Evolutionary conservation across 1,140 invertebrate species (phyloP), one percentile per base, ranked within the genome.

Genomic region (Brachionus paranguensis): DNA sequence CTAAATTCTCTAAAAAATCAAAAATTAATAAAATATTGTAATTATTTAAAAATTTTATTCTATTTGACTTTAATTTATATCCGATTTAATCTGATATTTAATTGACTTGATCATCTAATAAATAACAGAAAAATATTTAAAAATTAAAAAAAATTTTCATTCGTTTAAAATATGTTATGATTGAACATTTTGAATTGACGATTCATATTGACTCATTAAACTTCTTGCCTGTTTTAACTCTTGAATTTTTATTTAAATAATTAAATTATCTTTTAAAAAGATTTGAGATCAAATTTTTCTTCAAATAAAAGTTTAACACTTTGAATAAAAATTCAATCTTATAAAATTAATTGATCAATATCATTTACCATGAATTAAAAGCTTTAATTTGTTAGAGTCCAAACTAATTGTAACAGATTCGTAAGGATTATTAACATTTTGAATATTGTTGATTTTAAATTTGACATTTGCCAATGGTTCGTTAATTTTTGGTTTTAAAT

Each of bases 391-490:
- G 41, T n/a, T 72, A 17, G 68, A 72, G n/a, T 72, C 68, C 17
- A 72, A 43, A 72, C 14, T 72, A 8, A 72, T 43, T 6, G 68
- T 43, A 43, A 72, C 33, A 17, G 68, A 72, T 20, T 72, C 68
- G 12, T 4, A 10, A 8, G 68, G 37, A 27, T 43, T 47, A 17
- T 41, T n/a, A 43, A 12, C 3, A 72, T 43, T 72, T 72, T 72
- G 12, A 72, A n/a, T 72, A 20, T 72, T 72, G 37, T 43, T 72
- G 1, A 72, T 43, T 43, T 14, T 5, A 43, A 72, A 72, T 72
- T 72, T 72, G 29, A 72, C 33, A 72, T 72, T 72, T 72, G 41
- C 68, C 41, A 72, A 41, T 43, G 68, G 68, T 72, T 72, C 12
- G 41, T 43, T 41, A 4, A 43, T 72, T 72, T 72, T 43, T 14